These are phyloP conservation scores for Apaloderma vittatum DNA, from an alignment of 2,113 vertebrate genomes.

Conservation along the genomic window DNA sequence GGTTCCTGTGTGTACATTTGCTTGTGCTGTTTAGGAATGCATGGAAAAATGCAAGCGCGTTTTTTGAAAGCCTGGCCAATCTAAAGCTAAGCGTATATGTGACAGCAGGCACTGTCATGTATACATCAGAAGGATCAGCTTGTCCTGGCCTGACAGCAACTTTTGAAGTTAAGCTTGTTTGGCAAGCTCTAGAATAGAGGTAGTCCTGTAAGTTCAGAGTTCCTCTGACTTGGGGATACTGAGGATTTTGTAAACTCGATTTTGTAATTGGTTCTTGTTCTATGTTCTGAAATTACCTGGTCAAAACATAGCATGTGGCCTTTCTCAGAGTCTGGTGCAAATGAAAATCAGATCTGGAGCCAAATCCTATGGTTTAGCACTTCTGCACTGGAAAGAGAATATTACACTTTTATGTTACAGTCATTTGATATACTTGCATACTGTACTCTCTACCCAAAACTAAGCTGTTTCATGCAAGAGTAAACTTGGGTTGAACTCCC, in stretches of 20 bases:
- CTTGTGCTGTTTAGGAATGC: neutral
- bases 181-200: neutral
- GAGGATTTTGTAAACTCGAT: neutral
- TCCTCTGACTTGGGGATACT: neutral
- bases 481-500: neutral
- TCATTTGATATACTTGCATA: neutral
- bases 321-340: neutral
- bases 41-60: neutral
- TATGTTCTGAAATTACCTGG: neutral
- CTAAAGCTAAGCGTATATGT: neutral
- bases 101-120: neutral
- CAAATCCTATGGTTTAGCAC: neutral
- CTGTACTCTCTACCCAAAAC: neutral
- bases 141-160: neutral
- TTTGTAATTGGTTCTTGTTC: neutral
- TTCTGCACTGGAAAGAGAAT: neutral
- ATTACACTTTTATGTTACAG: neutral
- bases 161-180: neutral
- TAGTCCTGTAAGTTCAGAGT: neutral
- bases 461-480: neutral
- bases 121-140: neutral
- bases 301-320: neutral
- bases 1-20: neutral
- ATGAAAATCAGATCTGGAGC: neutral
- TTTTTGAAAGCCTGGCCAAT: neutral